Evolutionary conservation across 2,113 vertebrate genomes (phyloP).

Genomic region (Lipophrys pholis): DNA sequence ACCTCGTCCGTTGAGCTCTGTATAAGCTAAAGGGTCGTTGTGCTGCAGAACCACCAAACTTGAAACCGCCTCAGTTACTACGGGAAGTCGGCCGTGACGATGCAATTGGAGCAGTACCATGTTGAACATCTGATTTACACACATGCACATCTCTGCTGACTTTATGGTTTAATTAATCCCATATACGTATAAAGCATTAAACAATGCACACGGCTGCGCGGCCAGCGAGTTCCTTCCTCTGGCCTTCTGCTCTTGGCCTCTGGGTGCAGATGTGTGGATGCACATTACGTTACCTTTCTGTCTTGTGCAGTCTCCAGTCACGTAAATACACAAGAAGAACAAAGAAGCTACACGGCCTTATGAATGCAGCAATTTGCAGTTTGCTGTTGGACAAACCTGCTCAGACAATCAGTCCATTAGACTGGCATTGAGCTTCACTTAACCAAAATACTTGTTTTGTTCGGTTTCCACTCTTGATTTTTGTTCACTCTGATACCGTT

Average conservation of each 20-base stretch:
- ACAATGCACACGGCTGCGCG: slow-evolving; percentile 17
- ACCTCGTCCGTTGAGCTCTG: too few species aligned
- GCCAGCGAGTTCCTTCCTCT: slow-evolving; percentile 1
- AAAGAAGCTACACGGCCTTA: not conserved
- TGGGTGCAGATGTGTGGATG: not conserved
- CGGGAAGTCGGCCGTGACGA: slow-evolving; percentile 26
- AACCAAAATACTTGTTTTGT: too few species aligned
- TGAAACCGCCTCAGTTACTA: slow-evolving; percentile 36
- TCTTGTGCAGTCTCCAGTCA: not conserved
- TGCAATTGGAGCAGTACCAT: slow-evolving; percentile 35
- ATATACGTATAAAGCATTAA: slow-evolving; percentile 34
- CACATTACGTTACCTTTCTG: not conserved
- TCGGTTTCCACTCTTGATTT: too few species aligned
- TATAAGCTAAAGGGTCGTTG: slow-evolving; percentile 18
- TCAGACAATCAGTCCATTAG: slow-evolving; percentile 20
- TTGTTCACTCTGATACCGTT: too few species aligned
- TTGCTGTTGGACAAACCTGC: slow-evolving; percentile 1
- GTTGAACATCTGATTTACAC: slow-evolving; percentile 60
- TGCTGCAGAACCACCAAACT: slow-evolving; percentile 19
- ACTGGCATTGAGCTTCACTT: too few species aligned
- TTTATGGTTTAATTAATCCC: slow-evolving; percentile 53
- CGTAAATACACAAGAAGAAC: not conserved
- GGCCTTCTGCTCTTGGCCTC: slow-evolving; percentile 4
- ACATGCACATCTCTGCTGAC: slow-evolving; percentile 39
- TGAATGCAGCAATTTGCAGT: not conserved